phyloP scores from a whole-genome alignment of 2,888 invertebrate genomes.

The Fabriciana adippe region DNA sequence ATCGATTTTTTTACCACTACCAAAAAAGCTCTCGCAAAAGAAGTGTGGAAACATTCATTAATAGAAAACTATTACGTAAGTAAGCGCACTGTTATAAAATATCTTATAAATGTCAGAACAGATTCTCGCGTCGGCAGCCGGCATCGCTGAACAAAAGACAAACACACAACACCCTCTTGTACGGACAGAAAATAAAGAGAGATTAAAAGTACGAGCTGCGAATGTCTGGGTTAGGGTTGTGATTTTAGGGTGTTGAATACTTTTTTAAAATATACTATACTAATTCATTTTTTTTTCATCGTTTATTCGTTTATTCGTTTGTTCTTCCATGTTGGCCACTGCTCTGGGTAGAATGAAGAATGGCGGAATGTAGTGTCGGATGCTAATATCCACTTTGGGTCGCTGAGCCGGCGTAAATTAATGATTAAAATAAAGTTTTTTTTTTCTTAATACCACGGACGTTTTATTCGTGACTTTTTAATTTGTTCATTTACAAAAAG shows the following conservation, averaged over 20 bases:
- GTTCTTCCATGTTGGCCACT: too few species aligned
- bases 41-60: background rate
- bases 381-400: too few species aligned
- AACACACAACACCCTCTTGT: slow-evolving; percentile 68
- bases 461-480: too few species aligned
- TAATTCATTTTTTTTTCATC: too few species aligned
- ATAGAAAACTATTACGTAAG: slow-evolving; percentile 20
- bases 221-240: slow-evolving; percentile 54
- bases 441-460: too few species aligned
- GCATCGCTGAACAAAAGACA: slow-evolving; percentile 71
- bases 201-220: slow-evolving; percentile 70
- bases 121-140: slow-evolving; percentile 58
- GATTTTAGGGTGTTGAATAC: slow-evolving; percentile 13
- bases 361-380: too few species aligned
- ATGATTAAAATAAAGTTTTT: too few species aligned
- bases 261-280: too few species aligned
- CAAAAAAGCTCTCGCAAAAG: background rate
- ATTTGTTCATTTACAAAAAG: too few species aligned
- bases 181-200: slow-evolving; percentile 66
- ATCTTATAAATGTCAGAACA: slow-evolving; percentile 42
- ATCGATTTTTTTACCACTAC: background rate
- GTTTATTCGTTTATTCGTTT: too few species aligned
- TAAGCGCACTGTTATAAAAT: slow-evolving; percentile 29
- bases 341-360: too few species aligned
- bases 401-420: too few species aligned